These are phyloP conservation scores for Pyrgus malvae DNA, from an alignment of 2,888 invertebrate species.

Conservation along the genomic window DNA sequence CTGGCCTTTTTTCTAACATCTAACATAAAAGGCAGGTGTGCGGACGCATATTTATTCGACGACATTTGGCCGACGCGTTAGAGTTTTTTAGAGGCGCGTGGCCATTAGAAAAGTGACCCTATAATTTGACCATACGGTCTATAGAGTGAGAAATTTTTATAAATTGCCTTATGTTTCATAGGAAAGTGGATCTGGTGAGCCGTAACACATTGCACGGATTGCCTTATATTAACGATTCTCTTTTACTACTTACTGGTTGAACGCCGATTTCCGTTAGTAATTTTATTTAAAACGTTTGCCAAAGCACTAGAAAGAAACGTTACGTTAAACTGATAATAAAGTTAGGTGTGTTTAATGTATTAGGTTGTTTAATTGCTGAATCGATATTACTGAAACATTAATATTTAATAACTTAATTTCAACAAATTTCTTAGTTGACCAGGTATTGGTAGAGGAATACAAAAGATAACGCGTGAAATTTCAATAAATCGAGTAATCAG, in stretches of 20 bases:
- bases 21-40: conserved; percentile 58
- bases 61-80: conserved; percentile 46
- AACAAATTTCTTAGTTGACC: too few species aligned
- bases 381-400: too few species aligned
- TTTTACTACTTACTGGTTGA: not conserved
- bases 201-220: conserved; percentile 21
- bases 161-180: conserved; percentile 6
- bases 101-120: conserved; percentile 30
- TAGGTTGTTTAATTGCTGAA: too few species aligned
- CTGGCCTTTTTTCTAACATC: conserved; percentile 43
- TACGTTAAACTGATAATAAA: too few species aligned
- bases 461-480: too few species aligned
- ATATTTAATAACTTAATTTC: too few species aligned
- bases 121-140: conserved; percentile 28
- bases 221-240: conserved; percentile 9
- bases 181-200: conserved; percentile 15
- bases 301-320: too few species aligned
- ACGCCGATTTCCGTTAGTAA: not conserved
- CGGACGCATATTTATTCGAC: conserved; percentile 47
- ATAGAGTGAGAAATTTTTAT: conserved; percentile 18
- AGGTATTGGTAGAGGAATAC: too few species aligned
- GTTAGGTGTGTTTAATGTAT: too few species aligned
- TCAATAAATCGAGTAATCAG: too few species aligned
- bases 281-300: not conserved
- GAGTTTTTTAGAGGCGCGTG: conserved; percentile 35